Conservation (phyloP, 2,797 vertebrate genomes). For the Chrysocyon brachyurus region DNA sequence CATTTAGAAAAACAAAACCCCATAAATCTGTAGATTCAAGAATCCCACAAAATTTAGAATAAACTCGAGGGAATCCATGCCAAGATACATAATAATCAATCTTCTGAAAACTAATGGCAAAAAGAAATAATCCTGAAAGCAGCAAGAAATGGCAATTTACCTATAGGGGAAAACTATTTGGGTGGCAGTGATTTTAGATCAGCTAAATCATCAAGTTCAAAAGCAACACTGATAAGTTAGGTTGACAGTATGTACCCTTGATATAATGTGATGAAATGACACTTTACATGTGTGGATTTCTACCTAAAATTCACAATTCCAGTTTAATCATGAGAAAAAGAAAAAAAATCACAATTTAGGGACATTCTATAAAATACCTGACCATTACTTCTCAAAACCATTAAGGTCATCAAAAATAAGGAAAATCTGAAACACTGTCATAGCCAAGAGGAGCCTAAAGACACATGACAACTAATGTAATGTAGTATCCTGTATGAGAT, state of each 20-base stretch:
- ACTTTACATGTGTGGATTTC: neutral
- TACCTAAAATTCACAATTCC: neutral
- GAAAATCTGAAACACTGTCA: neutral
- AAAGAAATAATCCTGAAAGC: neutral
- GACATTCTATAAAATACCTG: neutral
- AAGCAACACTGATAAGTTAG: constrained; percentile 18
- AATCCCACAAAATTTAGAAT: neutral
- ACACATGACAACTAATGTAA: neutral
- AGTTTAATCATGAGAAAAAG: constrained; percentile 21
- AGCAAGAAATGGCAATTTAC: neutral
- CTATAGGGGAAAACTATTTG: neutral
- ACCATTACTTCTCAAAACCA: neutral
- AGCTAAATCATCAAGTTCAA: neutral
- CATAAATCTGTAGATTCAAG: neutral
- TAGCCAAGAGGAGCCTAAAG: neutral
- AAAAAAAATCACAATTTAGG: neutral
- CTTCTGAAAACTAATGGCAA: constrained; percentile 12
- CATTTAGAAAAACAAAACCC: neutral
- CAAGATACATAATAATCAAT: neutral
- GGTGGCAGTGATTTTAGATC: neutral
- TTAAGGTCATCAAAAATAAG: neutral
- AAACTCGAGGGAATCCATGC: neutral
- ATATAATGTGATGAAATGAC: neutral
- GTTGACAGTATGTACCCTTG: neutral
- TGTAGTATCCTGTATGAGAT: neutral